These are phyloP conservation scores for Mastacembelus armatus DNA, from an alignment of 2,797 vertebrate genomes.

Conservation along the genomic window DNA sequence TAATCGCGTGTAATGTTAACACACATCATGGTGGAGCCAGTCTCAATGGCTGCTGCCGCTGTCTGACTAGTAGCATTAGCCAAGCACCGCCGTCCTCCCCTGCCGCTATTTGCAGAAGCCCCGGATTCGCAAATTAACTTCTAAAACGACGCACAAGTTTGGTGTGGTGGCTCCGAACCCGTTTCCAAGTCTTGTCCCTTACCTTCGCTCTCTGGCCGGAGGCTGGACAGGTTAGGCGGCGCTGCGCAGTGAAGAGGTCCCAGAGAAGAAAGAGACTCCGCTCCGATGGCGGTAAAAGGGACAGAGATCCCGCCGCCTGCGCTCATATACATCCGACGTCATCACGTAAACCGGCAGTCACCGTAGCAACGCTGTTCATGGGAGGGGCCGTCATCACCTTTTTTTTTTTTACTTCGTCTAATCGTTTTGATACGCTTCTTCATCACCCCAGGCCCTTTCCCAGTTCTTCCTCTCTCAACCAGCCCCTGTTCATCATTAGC, in stretches of 20 bases:
- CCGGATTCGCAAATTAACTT: background rate
- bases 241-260: constrained; percentile 80
- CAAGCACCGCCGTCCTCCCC: constrained; percentile 22
- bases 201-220: constrained; percentile 67
- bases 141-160: background rate
- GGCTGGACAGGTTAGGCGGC: constrained; percentile 60
- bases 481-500: background rate
- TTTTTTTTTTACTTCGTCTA: background rate
- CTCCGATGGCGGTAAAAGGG: constrained; percentile 94
- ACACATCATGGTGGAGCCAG: constrained; percentile 79
- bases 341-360: constrained; percentile 88
- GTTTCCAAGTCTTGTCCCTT: constrained; percentile 38
- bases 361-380: constrained; percentile 77
- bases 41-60: constrained; percentile 82
- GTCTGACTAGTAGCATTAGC: constrained; percentile 76
- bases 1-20: constrained; percentile 48
- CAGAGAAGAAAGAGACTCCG: constrained; percentile 85
- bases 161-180: constrained; percentile 10
- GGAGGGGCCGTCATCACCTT: constrained; percentile 57
- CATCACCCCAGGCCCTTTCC: background rate
- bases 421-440: background rate
- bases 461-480: too few relatives aligned
- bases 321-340: constrained; percentile 97
- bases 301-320: constrained; percentile 93
- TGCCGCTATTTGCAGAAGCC: background rate